phyloP scores from a whole-genome alignment of 2,888 invertebrate genomes.

The Drosophila stalkeri region DNA sequence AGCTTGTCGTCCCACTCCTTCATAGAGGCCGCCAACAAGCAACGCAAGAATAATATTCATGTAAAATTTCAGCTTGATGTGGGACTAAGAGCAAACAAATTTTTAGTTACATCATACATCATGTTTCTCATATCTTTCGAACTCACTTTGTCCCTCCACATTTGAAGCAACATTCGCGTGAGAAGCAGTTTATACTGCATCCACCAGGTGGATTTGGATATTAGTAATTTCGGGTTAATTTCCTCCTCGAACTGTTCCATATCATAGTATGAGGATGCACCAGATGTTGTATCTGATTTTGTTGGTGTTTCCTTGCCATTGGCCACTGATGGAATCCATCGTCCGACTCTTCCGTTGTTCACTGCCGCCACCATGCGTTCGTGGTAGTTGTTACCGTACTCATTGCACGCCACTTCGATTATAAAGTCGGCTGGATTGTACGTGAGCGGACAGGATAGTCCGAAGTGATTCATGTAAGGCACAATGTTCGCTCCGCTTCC shows the following conservation, averaged over 20 bases:
- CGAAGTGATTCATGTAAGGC: slow-evolving; percentile 91
- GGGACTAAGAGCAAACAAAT: slow-evolving; percentile 86
- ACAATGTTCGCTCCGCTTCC: slow-evolving; percentile 92
- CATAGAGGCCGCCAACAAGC: slow-evolving; percentile 90
- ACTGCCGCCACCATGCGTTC: slow-evolving; percentile 89
- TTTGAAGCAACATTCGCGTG: slow-evolving; percentile 90
- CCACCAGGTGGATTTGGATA: slow-evolving; percentile 87
- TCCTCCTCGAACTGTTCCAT: slow-evolving; percentile 83
- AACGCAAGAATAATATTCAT: slow-evolving; percentile 89
- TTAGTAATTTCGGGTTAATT: slow-evolving; percentile 86
- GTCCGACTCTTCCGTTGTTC: slow-evolving; percentile 88
- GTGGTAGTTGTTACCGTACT: slow-evolving; percentile 89
- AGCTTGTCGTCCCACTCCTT: slow-evolving; percentile 91
- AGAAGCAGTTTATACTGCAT: slow-evolving; percentile 90
- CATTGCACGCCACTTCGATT: slow-evolving; percentile 92
- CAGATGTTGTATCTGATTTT: slow-evolving; percentile 81
- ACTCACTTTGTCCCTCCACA: slow-evolving; percentile 90
- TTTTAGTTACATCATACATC: too few species aligned
- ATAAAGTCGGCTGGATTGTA: slow-evolving; percentile 98
- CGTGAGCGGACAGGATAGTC: slow-evolving; percentile 94
- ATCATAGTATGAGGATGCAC: slow-evolving; percentile 76
- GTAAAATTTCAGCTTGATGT: slow-evolving; percentile 89
- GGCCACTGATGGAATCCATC: slow-evolving; percentile 85
- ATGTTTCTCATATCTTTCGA: too few species aligned
- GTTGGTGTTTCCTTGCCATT: slow-evolving; percentile 64